Percentiles rank a stretch among this genome's conserved stretches.
phyloP scores from a whole-genome alignment of 92 coral and sea anemone species.

The Isaurus tuberculatus region DNA sequence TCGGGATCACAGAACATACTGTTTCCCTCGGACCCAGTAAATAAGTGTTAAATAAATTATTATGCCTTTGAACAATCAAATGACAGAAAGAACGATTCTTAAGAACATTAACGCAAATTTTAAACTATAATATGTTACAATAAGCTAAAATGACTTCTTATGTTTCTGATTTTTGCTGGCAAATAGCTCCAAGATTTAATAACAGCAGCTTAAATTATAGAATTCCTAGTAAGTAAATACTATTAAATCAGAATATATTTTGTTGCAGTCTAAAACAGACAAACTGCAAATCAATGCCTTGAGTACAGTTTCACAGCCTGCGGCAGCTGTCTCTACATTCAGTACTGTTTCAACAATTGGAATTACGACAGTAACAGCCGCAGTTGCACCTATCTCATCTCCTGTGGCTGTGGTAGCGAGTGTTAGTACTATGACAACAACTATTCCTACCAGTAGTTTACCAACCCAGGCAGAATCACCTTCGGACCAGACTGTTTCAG shows the following conservation, averaged over 20 bases:
- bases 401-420: conserved; percentile 21
- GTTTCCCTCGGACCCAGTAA: too few species aligned
- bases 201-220: too few species aligned
- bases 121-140: too few species aligned
- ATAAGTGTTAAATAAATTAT: too few species aligned
- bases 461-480: not conserved
- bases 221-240: too few species aligned
- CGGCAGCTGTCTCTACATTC: conserved; percentile 25
- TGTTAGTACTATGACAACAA: not conserved
- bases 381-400: conserved; percentile 26
- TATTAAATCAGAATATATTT: not conserved
- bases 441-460: not conserved
- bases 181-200: too few species aligned
- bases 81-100: too few species aligned
- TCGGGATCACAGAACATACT: too few species aligned
- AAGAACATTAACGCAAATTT: too few species aligned
- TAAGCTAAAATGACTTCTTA: too few species aligned
- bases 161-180: too few species aligned
- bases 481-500: conserved; percentile 1
- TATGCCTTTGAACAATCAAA: too few species aligned
- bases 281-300: not conserved
- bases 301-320: conserved; percentile 11
- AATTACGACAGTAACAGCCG: conserved; percentile 7
- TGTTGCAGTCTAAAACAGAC: conserved; percentile 13
- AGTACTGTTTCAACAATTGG: conserved; percentile 27